Evolutionary conservation across 2,797 vertebrate genomes (phyloP).

Genomic region (Fistularia tabacaria): DNA sequence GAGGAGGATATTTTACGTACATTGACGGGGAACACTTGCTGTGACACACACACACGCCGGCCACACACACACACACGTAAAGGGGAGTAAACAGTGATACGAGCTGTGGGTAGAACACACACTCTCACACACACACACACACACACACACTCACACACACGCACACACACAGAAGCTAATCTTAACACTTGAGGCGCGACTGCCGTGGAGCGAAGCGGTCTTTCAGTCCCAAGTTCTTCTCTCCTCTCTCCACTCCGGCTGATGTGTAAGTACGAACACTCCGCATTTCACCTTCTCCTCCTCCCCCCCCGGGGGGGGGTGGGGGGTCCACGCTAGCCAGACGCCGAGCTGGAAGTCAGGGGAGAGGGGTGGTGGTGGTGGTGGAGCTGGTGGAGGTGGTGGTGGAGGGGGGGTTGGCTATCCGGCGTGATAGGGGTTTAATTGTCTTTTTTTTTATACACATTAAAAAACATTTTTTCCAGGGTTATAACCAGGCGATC

Average conservation of each 20-base stretch:
- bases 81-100: constrained; percentile 21
- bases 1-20: neutral
- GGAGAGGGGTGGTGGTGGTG: too few relatives aligned
- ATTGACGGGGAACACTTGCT: neutral
- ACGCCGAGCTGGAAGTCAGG: too few relatives aligned
- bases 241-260: constrained; percentile 40
- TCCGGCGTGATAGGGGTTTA: too few relatives aligned
- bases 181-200: constrained; percentile 16
- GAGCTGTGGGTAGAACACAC: constrained; percentile 5
- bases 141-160: neutral
- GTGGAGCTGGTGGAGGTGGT: too few relatives aligned
- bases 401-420: too few relatives aligned
- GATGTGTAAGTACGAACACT: constrained; percentile 68
- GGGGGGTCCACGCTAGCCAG: too few relatives aligned
- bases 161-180: neutral
- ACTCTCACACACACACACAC: neutral
- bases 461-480: too few relatives aligned
- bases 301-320: too few relatives aligned
- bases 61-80: constrained; percentile 1
- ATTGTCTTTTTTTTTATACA: too few relatives aligned
- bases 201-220: constrained; percentile 23
- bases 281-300: neutral
- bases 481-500: too few relatives aligned
- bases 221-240: constrained; percentile 37
- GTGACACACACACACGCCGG: neutral